Evolutionary conservation across 1,140 invertebrate genomes (phyloP).

Genomic region (Diplogasteroides magnus): DNA sequence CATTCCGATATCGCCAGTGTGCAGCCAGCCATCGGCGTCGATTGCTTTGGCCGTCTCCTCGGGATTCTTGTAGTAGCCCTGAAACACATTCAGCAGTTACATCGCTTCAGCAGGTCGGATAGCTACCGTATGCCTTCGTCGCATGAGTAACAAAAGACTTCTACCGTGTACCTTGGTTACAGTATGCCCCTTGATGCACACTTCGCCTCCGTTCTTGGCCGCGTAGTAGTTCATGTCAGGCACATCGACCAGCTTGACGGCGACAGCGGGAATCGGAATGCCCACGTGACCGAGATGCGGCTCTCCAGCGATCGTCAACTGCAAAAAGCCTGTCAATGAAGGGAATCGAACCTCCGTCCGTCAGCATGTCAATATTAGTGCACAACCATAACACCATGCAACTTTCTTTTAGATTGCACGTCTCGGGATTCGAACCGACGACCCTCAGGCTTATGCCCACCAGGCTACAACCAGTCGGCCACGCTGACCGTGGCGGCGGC

Average conservation of each 20-base stretch:
- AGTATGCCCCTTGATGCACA: conserved; percentile 27
- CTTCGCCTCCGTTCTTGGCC: conserved; percentile 56
- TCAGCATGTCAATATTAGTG: no score
- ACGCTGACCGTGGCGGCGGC: conserved; percentile 81
- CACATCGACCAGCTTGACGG: conserved; percentile 45
- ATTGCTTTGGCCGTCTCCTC: conserved; percentile 58
- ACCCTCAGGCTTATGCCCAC: no score
- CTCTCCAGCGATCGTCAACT: conserved; percentile 7
- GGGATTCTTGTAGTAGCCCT: conserved; percentile 56
- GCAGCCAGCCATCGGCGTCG: conserved; percentile 58
- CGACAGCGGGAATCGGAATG: conserved; percentile 82
- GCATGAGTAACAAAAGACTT: no score
- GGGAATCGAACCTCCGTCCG: no score
- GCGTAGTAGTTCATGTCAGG: conserved; percentile 21
- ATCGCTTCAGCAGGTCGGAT: no score
- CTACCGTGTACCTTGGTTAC: neutral
- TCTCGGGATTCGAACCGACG: no score
- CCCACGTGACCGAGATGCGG: conserved; percentile 52
- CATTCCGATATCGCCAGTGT: conserved; percentile 55
- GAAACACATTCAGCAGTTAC: neutral
- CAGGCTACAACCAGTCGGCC: no score
- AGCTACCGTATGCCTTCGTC: neutral
- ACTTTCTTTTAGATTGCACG: no score
- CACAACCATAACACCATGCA: no score
- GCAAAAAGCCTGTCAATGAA: no score